Evolutionary conservation across 1,140 invertebrate genomes (phyloP).

Genomic region (Neotoxoptera formosana): DNA sequence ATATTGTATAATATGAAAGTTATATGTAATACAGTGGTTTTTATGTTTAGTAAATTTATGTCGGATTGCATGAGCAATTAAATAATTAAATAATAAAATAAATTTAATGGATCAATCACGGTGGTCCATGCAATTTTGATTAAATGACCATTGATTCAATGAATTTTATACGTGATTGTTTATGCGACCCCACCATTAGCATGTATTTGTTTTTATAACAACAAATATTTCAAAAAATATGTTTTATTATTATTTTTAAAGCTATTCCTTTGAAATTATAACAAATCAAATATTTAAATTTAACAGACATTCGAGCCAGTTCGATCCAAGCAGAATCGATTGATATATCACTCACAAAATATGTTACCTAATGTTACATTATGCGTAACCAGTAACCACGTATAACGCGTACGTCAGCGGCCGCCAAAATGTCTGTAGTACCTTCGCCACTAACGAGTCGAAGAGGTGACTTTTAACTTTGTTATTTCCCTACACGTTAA

Average conservation of each 20-base stretch:
- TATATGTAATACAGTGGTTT: neutral
- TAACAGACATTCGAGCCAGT: neutral
- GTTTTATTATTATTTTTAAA: neutral
- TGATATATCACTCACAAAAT: neutral
- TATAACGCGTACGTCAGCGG: neutral
- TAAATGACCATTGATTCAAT: neutral
- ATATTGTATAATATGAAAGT: slow-evolving; percentile 4
- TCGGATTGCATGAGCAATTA: neutral
- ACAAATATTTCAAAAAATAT: neutral
- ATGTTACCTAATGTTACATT: neutral
- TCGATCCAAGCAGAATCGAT: neutral
- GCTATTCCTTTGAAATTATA: neutral
- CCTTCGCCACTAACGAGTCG: neutral
- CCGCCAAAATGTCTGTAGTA: neutral
- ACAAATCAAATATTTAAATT: neutral
- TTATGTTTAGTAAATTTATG: neutral
- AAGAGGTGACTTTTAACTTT: neutral
- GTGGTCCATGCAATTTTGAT: too few species aligned
- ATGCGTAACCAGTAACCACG: neutral
- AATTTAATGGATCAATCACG: neutral
- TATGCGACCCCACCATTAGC: neutral
- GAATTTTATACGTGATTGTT: neutral
- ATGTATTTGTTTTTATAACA: neutral
- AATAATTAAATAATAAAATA: neutral
- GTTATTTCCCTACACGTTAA: neutral